Base-by-base conservation (phyloP, 2,797 vertebrate genomes). In the Rhodeus uyekii region DNA sequence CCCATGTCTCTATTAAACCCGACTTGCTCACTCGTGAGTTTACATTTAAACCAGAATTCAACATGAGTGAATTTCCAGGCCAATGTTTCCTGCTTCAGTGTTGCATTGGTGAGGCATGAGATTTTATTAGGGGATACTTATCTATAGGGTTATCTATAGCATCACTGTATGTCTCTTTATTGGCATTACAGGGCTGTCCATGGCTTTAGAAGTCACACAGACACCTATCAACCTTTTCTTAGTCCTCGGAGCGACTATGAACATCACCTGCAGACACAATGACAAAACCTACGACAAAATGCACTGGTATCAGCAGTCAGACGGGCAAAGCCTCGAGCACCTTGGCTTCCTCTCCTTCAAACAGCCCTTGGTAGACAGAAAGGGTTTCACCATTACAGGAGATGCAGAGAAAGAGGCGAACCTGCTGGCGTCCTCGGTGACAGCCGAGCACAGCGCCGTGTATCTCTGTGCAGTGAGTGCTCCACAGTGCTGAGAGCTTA, bases 401-500 rank as follows among this genome's bases (percentile, higher is more conserved):
- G 76, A 92, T 36, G 92, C 89, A 39, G 68, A 86, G 84, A 84
- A 55, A 24, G 18, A 38, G 0, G 89, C 60, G 19, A 42, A 19
- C 83, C 90, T 94, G 34, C 80, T 87, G 0, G 29, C 89, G 18
- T 69, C 83, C 6, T 89, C 88, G 27, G 80, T 75, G 18, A 87
- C 84, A 44, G 34, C 83, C 7, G 83, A 87, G 34, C 82, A 92
- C 87, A 90, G 80, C 0, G 89, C 78, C 9, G 63, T 89, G 76
- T 92, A 93, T 82, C 89, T 92, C 69, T 92, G 90, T 84, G 91
- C 90, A 74, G 90, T 87, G 22, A 82, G 79, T 80, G 2, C 19
- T 34, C 7, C 82, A 87, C 86, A 27, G 84, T 87, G 76, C 42
- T 80, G 1, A 81, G 12, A 61, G 84, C 69, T 85, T 24, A 27